phyloP scores from a whole-genome alignment of 2,113 vertebrate species.

The Fukomys damarensis region DNA sequence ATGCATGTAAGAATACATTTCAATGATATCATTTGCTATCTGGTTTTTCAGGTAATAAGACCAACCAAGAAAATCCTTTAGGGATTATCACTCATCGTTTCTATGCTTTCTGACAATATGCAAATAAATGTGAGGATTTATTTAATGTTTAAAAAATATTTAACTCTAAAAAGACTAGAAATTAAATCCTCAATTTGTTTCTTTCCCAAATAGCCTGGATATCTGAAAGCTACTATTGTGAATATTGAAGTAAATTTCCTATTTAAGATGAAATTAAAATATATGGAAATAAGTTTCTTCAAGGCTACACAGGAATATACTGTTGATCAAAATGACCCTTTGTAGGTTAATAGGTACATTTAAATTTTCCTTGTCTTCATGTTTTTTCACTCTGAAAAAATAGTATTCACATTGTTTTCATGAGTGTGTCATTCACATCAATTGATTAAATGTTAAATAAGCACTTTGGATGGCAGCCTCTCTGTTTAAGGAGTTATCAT shows the following conservation, averaged over 20 bases:
- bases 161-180: constrained; percentile 8
- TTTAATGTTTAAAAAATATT: constrained; percentile 3
- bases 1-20: neutral
- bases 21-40: neutral
- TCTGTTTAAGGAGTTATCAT: constrained; percentile 34
- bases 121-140: neutral
- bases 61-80: neutral
- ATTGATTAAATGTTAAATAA: constrained; percentile 39
- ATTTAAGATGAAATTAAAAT: constrained; percentile 38
- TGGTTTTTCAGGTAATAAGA: constrained; percentile 39
- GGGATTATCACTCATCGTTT: neutral
- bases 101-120: neutral
- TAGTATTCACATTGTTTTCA: constrained; percentile 6
- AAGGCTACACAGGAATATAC: neutral
- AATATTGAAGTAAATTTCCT: neutral
- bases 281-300: neutral
- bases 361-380: constrained; percentile 37
- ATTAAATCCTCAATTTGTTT: constrained; percentile 15
- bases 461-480: neutral
- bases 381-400: constrained; percentile 51
- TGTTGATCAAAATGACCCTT: neutral
- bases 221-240: neutral
- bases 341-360: neutral
- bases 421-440: neutral
- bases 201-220: constrained; percentile 27